Evolutionary conservation across 2,888 invertebrate species (phyloP).

Genomic region (Dryobota labecula): DNA sequence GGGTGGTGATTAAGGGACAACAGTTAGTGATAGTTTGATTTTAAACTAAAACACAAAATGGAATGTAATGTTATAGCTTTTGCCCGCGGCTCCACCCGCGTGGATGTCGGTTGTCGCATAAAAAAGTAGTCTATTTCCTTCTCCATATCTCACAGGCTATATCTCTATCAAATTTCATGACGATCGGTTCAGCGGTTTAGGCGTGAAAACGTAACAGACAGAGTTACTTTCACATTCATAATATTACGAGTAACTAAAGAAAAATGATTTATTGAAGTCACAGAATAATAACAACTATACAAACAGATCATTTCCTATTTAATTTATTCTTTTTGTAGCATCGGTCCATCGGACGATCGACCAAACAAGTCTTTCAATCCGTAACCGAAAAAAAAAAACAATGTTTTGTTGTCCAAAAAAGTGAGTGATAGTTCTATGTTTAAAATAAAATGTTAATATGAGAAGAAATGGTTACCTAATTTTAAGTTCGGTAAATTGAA

Average conservation of each 20-base stretch:
- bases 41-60: slow-evolving; percentile 2
- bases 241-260: slow-evolving; percentile 26
- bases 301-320: not conserved
- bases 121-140: no score
- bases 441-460: slow-evolving; percentile 9
- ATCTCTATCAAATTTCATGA: no score
- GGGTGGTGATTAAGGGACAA: no score
- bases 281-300: not conserved
- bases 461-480: slow-evolving; percentile 9
- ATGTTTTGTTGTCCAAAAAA: slow-evolving; percentile 14
- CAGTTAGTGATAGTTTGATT: not conserved
- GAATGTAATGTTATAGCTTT: slow-evolving; percentile 12
- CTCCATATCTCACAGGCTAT: no score
- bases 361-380: slow-evolving; percentile 20
- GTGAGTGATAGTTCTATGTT: slow-evolving; percentile 7
- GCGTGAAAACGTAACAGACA: no score
- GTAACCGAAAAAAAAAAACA: not conserved
- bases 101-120: no score
- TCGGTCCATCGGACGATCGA: not conserved
- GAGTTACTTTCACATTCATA: no score
- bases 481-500: slow-evolving; percentile 11
- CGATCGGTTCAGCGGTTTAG: no score
- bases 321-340: not conserved
- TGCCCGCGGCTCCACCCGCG: no score
- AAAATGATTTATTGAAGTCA: not conserved